phyloP scores from a whole-genome alignment of 2,113 vertebrate genomes.

The Menura novaehollandiae region DNA sequence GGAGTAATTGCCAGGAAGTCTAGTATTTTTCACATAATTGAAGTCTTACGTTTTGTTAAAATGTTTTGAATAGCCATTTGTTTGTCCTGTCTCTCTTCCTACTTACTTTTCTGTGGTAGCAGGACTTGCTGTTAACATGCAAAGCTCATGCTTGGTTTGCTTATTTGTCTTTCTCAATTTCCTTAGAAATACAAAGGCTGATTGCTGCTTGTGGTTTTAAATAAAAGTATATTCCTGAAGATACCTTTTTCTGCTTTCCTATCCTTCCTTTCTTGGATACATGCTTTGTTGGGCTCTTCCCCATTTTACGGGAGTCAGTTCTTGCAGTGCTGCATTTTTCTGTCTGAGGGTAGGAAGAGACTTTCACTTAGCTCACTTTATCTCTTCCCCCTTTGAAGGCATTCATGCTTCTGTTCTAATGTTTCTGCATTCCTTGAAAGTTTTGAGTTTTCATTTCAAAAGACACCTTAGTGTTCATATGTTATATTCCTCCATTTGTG shows the following conservation, averaged over 20 bases:
- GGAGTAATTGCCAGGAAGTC: not conserved
- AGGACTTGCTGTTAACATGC: not conserved
- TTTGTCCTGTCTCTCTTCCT: not conserved
- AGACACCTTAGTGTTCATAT: not conserved
- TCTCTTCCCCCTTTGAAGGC: not conserved
- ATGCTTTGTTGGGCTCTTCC: not conserved
- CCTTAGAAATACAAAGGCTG: not conserved
- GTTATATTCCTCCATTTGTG: not conserved
- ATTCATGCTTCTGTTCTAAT: not conserved
- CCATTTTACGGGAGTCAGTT: not conserved
- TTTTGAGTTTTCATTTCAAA: conserved; percentile 18
- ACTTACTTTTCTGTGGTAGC: not conserved
- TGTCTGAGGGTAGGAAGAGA: not conserved
- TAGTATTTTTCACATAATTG: not conserved
- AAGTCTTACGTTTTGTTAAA: not conserved
- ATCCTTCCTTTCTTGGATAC: not conserved
- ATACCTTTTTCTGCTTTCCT: not conserved
- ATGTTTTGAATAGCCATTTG: not conserved
- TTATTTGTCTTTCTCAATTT: not conserved
- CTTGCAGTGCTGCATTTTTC: not conserved
- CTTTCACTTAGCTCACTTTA: not conserved
- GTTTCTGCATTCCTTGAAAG: not conserved
- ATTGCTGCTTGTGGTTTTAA: not conserved
- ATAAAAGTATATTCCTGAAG: not conserved
- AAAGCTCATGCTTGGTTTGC: not conserved